Percentiles rank a stretch among this genome's conserved stretches.
Evolutionary conservation across 2,797 vertebrate genomes (phyloP).

Genomic region (Anomalospiza imberbis): DNA sequence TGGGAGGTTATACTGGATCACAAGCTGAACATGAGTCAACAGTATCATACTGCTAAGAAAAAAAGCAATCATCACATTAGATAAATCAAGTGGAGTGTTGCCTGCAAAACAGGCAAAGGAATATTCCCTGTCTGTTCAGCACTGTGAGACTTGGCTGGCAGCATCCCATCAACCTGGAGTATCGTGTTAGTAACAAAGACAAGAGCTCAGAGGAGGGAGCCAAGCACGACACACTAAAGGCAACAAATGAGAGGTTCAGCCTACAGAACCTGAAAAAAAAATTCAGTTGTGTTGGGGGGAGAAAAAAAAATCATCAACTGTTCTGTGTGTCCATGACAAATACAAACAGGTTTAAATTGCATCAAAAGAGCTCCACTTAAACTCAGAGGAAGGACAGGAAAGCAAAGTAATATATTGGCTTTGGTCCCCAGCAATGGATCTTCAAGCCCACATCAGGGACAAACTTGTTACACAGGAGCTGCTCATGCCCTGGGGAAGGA

Average conservation of each 20-base stretch:
- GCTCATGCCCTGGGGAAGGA: neutral
- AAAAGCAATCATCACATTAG: slow-evolving; percentile 12
- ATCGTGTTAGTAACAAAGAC: neutral
- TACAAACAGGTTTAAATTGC: neutral
- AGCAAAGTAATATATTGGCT: neutral
- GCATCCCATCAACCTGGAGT: neutral
- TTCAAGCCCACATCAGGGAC: neutral
- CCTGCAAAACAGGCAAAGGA: neutral
- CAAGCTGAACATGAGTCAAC: slow-evolving; percentile 60
- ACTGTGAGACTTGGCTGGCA: neutral
- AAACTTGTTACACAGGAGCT: neutral
- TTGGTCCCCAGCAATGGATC: neutral
- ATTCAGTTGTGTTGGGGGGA: fast-evolving
- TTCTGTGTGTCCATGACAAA: neutral
- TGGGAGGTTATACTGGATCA: slow-evolving; percentile 60
- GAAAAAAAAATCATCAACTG: neutral
- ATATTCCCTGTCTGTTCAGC: neutral
- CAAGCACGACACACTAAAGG: neutral
- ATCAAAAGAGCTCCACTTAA: neutral
- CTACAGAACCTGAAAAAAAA: neutral
- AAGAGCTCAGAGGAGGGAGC: neutral
- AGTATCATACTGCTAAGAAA: neutral
- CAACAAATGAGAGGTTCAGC: neutral
- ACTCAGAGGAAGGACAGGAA: neutral
- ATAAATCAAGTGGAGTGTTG: neutral